phyloP scores from a whole-genome alignment of 2,888 invertebrate genomes.

The Pimpla rufipes region DNA sequence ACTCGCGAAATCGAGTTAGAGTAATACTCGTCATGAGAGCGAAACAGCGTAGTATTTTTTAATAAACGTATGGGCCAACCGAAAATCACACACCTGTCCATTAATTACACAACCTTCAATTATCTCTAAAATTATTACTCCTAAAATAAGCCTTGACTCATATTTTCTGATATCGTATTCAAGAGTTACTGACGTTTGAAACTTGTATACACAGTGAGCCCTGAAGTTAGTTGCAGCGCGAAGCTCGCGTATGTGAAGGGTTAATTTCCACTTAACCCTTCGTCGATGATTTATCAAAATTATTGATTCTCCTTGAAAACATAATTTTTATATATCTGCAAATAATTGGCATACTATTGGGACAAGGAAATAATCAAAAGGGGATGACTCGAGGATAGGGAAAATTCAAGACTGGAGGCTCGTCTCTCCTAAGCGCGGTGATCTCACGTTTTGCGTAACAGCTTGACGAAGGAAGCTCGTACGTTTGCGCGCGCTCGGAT shows the following conservation, averaged over 20 bases:
- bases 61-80: too few species aligned
- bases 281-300: background rate
- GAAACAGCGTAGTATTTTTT: background rate
- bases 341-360: background rate
- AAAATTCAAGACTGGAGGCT: conserved; percentile 51
- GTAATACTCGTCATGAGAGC: background rate
- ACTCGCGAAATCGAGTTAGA: background rate
- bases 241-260: too few species aligned
- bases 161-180: too few species aligned
- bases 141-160: too few species aligned
- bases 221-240: too few species aligned
- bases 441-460: conserved; percentile 53
- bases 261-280: background rate
- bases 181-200: too few species aligned
- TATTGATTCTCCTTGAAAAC: too few species aligned
- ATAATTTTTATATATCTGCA: background rate
- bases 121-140: too few species aligned
- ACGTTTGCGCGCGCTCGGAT: background rate
- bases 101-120: too few species aligned
- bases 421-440: conserved; percentile 44
- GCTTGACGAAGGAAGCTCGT: background rate
- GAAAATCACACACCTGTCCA: too few species aligned
- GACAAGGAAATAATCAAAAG: background rate
- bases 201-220: too few species aligned
- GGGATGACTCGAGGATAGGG: background rate